Evolutionary conservation across 2,797 vertebrate species (phyloP).

Genomic region (Emys orbicularis): DNA sequence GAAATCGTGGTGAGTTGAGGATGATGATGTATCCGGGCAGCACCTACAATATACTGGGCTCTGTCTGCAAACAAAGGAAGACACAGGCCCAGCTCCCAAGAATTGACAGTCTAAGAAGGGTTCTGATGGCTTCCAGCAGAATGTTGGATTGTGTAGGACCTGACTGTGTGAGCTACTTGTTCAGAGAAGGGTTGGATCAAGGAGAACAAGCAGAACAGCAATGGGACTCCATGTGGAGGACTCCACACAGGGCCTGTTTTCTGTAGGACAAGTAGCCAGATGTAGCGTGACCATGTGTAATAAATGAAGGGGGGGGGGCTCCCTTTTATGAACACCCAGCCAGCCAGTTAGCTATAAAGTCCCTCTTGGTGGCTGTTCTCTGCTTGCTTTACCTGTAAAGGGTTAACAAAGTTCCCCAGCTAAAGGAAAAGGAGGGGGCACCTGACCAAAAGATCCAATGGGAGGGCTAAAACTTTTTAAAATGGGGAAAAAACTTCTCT

Average conservation of each 20-base stretch:
- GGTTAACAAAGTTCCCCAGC: too few relatives aligned
- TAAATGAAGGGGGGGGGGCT: too few relatives aligned
- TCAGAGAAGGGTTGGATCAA: not conserved
- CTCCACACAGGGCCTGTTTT: not conserved
- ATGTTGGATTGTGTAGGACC: not conserved
- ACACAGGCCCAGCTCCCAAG: not conserved
- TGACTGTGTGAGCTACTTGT: not conserved
- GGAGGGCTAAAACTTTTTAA: too few relatives aligned
- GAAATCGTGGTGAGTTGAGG: not conserved
- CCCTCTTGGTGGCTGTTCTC: too few relatives aligned
- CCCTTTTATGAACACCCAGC: too few relatives aligned
- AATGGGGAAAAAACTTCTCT: too few relatives aligned
- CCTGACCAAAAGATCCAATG: too few relatives aligned
- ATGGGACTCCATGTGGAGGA: too few relatives aligned
- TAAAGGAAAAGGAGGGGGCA: too few relatives aligned
- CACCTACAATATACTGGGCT: not conserved
- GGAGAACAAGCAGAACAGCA: not conserved
- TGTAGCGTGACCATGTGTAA: not conserved
- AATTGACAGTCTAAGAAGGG: not conserved
- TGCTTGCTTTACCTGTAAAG: too few relatives aligned
- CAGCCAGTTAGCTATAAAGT: too few relatives aligned
- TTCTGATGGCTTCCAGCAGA: not conserved
- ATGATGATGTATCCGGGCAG: not conserved
- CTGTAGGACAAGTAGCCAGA: too few relatives aligned
- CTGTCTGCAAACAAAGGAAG: not conserved